Conservation (phyloP, 2,888 invertebrate genomes). For the Callimorpha dominula region DNA sequence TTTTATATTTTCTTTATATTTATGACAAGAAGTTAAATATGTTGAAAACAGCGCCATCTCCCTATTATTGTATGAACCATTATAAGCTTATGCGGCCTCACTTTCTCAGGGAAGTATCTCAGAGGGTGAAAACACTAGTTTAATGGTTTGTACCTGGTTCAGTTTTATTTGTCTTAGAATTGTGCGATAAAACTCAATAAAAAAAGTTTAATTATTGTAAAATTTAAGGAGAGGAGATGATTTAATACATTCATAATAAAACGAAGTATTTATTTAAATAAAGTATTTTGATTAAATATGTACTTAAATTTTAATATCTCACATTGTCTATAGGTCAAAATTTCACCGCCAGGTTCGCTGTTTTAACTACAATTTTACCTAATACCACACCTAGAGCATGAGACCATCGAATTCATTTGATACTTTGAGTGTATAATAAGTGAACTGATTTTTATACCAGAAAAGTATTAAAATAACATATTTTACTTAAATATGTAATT, state of each 20-base stretch:
- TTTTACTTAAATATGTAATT: slow-evolving; percentile 12
- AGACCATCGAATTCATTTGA: neutral
- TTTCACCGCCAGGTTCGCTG: slow-evolving; percentile 15
- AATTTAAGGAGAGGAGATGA: too few relatives aligned
- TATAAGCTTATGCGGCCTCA: slow-evolving; percentile 33
- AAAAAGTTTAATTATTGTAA: neutral
- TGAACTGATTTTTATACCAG: too few relatives aligned
- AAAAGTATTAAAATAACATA: neutral
- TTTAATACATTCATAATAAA: neutral
- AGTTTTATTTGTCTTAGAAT: neutral
- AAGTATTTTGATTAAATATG: too few relatives aligned
- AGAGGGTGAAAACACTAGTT: slow-evolving; percentile 41
- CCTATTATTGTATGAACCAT: slow-evolving; percentile 36
- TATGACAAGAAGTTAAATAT: neutral
- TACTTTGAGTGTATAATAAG: neutral
- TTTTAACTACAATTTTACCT: neutral
- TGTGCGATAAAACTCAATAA: neutral
- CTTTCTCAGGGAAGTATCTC: slow-evolving; percentile 41
- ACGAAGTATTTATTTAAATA: too few relatives aligned
- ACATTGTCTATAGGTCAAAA: neutral
- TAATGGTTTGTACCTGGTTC: slow-evolving; percentile 21
- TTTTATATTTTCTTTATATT: neutral
- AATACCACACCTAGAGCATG: neutral
- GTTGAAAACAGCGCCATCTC: slow-evolving; percentile 58
- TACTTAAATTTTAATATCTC: neutral